phyloP scores from a whole-genome alignment of 1,140 invertebrate genomes.

The Agrypnia vestita region DNA sequence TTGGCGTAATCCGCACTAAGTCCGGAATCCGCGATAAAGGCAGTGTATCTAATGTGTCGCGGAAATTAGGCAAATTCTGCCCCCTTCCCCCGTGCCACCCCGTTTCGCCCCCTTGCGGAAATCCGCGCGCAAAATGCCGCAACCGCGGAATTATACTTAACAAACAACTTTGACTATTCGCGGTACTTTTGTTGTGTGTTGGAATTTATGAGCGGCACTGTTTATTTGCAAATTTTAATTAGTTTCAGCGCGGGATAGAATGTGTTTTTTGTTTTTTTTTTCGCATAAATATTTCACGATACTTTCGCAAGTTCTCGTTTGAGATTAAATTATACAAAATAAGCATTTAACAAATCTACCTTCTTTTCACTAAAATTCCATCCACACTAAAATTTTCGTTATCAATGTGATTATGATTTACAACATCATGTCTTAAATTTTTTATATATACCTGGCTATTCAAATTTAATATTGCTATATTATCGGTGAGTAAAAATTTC shows the following conservation, averaged over 20 bases:
- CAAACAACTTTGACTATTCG: slow-evolving; percentile 44
- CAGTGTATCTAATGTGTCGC: slow-evolving; percentile 22
- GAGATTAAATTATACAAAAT: too few species aligned
- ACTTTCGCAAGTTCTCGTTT: too few species aligned
- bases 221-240: slow-evolving; percentile 39
- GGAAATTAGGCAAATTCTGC: slow-evolving; percentile 17
- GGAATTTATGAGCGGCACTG: slow-evolving; percentile 33
- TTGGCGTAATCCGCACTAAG: slow-evolving; percentile 1
- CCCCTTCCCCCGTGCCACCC: not conserved
- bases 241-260: not conserved
- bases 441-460: too few species aligned
- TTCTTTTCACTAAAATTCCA: too few species aligned
- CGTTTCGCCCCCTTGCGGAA: slow-evolving; percentile 1
- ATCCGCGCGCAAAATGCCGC: slow-evolving; percentile 27
- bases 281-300: too few species aligned
- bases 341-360: too few species aligned
- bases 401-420: too few species aligned
- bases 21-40: slow-evolving; percentile 10
- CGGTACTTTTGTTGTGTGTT: slow-evolving; percentile 30
- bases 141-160: slow-evolving; percentile 40
- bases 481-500: too few species aligned
- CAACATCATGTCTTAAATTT: too few species aligned
- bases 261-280: too few species aligned
- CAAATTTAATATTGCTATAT: too few species aligned
- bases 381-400: too few species aligned